Conservation (phyloP, 1,140 invertebrate species). For the Drosophila kohkoa region DNA sequence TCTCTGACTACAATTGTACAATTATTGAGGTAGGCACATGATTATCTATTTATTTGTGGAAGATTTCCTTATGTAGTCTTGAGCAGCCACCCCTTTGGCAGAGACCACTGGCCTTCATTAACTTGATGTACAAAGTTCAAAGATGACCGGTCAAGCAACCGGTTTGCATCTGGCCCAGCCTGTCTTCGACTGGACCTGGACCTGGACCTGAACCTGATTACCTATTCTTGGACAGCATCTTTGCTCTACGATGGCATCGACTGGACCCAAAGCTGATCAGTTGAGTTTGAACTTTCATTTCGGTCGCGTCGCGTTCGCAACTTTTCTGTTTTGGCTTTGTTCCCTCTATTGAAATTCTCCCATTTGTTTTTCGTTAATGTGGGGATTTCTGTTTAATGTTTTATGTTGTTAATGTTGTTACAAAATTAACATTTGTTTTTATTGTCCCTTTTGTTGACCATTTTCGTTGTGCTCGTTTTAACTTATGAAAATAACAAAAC, state of each 20-base stretch:
- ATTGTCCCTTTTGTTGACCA: constrained; percentile 39
- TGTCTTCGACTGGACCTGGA: constrained; percentile 72
- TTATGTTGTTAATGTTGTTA: constrained; percentile 54
- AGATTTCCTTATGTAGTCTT: constrained; percentile 2
- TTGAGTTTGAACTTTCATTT: constrained; percentile 81
- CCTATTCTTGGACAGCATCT: constrained; percentile 52
- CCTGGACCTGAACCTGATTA: constrained; percentile 30
- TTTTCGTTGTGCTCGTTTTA: constrained; percentile 12
- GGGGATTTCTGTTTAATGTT: constrained; percentile 67
- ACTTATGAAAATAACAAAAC: constrained; percentile 1
- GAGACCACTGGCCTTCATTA: constrained; percentile 47
- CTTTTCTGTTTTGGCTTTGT: constrained; percentile 60
- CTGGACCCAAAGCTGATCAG: constrained; percentile 53
- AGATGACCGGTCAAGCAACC: constrained; percentile 67
- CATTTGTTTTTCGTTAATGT: constrained; percentile 70
- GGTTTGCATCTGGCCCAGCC: constrained; percentile 73
- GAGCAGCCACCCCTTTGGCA: constrained; percentile 41
- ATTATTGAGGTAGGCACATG: constrained; percentile 77
- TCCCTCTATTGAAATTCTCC: constrained; percentile 58
- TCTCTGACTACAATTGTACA: constrained; percentile 48
- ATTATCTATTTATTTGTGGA: constrained; percentile 46
- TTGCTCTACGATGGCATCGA: constrained; percentile 12
- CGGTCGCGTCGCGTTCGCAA: constrained; percentile 77
- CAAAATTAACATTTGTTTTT: constrained; percentile 49
- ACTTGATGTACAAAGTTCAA: constrained; percentile 69